Percentiles rank a stretch among this genome's conserved stretches.
These are phyloP conservation scores for Scytalopus superciliaris DNA, from an alignment of 2,113 vertebrate species.

Conservation along the genomic window DNA sequence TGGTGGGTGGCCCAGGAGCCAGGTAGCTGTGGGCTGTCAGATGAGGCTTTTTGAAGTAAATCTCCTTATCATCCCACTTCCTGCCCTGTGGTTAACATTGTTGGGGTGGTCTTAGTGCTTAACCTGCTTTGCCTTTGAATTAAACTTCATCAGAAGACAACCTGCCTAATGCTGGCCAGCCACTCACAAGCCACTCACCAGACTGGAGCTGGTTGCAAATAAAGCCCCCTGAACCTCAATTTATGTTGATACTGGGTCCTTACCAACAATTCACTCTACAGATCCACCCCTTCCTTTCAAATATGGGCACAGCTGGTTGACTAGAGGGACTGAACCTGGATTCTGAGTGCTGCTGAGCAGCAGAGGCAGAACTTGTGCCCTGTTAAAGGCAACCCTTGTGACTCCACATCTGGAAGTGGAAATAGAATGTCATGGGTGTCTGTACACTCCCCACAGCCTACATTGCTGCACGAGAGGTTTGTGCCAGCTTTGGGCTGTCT, in stretches of 20 bases:
- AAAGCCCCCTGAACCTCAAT: neutral
- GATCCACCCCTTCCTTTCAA: neutral
- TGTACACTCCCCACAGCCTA: neutral
- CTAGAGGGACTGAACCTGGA: neutral
- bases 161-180: neutral
- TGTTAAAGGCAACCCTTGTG: neutral
- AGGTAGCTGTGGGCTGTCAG: neutral
- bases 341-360: neutral
- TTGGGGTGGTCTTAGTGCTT: neutral
- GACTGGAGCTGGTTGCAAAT: neutral
- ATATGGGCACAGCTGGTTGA: rapidly evolving
- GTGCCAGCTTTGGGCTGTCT: neutral
- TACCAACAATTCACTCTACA: neutral
- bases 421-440: neutral
- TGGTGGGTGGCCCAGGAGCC: neutral
- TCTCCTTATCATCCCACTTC: neutral
- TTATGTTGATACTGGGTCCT: neutral
- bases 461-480: neutral
- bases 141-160: neutral
- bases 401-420: neutral
- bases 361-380: neutral
- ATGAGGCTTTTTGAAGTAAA: neutral
- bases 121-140: neutral
- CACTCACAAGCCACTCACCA: neutral
- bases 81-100: neutral